Conservation (phyloP, 2,113 vertebrate genomes). For the Alosa alosa region DNA sequence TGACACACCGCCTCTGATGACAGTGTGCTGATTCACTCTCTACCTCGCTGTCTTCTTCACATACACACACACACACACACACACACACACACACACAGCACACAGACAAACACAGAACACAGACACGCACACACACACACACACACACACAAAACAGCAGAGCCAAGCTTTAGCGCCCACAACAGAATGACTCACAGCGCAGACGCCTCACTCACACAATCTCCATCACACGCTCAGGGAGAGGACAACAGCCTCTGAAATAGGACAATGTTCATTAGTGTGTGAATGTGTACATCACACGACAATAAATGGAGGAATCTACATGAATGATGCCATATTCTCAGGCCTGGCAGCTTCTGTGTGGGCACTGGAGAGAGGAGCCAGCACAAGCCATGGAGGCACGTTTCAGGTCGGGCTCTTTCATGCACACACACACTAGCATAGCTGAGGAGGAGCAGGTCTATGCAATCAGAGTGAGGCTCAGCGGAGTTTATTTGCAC, state of each 20-base stretch:
- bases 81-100: not conserved
- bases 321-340: not conserved
- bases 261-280: not conserved
- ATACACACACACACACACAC: not conserved
- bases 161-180: not conserved
- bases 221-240: not conserved
- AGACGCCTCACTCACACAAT: not conserved
- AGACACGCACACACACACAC: not conserved
- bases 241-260: not conserved
- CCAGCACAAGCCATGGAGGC: not conserved
- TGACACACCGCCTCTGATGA: not conserved
- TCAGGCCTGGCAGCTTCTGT: not conserved
- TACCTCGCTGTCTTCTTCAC: constrained; percentile 5
- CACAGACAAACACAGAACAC: not conserved
- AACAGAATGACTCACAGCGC: not conserved
- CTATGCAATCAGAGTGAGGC: not conserved
- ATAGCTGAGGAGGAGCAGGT: not conserved
- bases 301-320: not conserved
- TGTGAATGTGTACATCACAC: constrained; percentile 5
- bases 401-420: not conserved
- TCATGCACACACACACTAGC: not conserved
- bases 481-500: not conserved
- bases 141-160: not conserved
- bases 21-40: constrained; percentile 31
- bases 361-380: not conserved